phyloP scores from a whole-genome alignment of 2,888 invertebrate genomes.

The Serrognathus titanus region DNA sequence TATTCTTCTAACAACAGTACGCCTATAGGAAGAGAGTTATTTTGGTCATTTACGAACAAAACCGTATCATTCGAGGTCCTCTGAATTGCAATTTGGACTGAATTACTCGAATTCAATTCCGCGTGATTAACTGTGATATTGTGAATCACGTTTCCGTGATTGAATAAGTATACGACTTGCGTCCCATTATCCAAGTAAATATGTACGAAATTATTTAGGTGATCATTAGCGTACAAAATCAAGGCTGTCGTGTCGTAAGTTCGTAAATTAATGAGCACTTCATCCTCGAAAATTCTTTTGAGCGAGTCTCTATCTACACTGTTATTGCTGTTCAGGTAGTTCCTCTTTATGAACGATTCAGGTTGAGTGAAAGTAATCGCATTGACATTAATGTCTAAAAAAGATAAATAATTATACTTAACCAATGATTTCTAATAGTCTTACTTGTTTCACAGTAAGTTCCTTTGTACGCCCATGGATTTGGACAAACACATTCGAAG shows the following conservation, averaged over 20 bases:
- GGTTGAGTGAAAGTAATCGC: conserved; percentile 83
- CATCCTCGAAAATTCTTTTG: conserved; percentile 73
- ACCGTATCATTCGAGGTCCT: conserved; percentile 69
- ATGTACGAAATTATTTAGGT: conserved; percentile 90
- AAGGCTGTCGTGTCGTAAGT: conserved; percentile 81
- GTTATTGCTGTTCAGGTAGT: conserved; percentile 58
- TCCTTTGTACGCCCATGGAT: conserved; percentile 90
- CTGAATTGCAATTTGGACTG: conserved; percentile 84
- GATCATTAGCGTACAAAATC: conserved; percentile 87
- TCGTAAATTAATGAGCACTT: conserved; percentile 83
- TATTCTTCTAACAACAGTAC: conserved; percentile 70
- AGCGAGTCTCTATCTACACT: conserved; percentile 58
- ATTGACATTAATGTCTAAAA: conserved; percentile 84
- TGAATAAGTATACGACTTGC: conserved; percentile 80
- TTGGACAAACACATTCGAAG: conserved; percentile 88
- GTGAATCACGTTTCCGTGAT: conserved; percentile 74
- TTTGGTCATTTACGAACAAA: conserved; percentile 77
- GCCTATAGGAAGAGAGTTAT: conserved; percentile 66
- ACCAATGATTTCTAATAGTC: neutral
- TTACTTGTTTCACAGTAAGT: conserved; percentile 85
- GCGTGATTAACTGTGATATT: conserved; percentile 74
- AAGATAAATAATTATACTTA: neutral
- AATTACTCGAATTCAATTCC: conserved; percentile 75
- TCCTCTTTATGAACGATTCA: conserved; percentile 76
- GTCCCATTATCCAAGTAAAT: conserved; percentile 77